These are phyloP conservation scores for Cisticola juncidis DNA, from an alignment of 2,113 vertebrate species.

Conservation along the genomic window DNA sequence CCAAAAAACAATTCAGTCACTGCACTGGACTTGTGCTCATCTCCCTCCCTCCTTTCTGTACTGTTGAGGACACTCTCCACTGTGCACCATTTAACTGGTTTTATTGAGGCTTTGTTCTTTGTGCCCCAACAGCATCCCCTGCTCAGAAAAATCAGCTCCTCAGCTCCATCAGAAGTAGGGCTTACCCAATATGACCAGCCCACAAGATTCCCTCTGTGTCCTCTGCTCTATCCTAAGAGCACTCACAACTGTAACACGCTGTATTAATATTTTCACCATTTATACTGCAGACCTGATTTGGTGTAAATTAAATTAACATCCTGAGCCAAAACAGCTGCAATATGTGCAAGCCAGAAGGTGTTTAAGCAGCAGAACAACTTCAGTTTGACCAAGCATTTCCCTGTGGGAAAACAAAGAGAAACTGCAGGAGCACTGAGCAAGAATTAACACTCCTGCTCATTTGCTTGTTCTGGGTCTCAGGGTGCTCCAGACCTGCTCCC, in stretches of 20 bases:
- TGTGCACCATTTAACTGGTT: fast-evolving
- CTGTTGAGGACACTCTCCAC: neutral
- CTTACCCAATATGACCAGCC: neutral
- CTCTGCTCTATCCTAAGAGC: neutral
- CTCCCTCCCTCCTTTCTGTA: neutral
- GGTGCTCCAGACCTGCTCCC: neutral
- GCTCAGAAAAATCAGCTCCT: neutral
- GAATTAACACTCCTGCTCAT: neutral
- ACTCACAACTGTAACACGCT: fast-evolving
- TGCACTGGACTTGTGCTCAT: neutral
- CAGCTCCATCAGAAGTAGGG: neutral
- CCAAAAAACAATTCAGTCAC: neutral
- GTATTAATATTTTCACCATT: neutral
- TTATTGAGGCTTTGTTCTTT: neutral
- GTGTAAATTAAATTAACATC: neutral
- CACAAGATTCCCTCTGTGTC: too few relatives aligned
- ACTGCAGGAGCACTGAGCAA: neutral
- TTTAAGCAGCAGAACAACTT: neutral
- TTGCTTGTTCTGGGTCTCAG: neutral
- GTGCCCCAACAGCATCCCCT: neutral
- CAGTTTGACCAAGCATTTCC: neutral
- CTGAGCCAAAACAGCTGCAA: neutral
- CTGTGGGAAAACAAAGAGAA: neutral
- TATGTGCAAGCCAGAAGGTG: neutral
- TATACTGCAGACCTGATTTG: neutral